Percentiles rank a stretch among this genome's conserved stretches.
These are phyloP conservation scores for Crax fasciolata DNA, from an alignment of 2,797 vertebrate genomes.

Conservation along the genomic window DNA sequence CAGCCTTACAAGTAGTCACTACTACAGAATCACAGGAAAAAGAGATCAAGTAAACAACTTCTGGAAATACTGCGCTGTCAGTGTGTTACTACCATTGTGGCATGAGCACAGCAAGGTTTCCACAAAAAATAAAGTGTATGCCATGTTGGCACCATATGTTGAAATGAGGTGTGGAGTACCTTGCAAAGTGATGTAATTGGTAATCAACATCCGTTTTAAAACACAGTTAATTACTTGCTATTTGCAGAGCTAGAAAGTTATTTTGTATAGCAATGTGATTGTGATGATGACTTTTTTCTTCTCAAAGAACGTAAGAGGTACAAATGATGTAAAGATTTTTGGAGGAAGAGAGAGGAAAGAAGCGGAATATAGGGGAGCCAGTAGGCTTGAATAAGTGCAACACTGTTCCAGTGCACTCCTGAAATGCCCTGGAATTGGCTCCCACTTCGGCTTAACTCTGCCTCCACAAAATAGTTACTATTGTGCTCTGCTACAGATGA, in stretches of 20 bases:
- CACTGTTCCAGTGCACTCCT: background rate
- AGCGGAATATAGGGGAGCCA: background rate
- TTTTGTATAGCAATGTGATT: background rate
- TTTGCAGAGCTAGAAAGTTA: background rate
- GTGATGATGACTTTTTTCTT: background rate
- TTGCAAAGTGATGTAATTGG: background rate
- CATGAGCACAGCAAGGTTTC: background rate
- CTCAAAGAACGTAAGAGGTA: background rate
- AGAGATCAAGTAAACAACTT: background rate
- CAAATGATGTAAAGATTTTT: background rate
- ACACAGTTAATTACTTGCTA: background rate
- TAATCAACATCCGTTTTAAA: background rate
- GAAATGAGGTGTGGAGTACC: background rate
- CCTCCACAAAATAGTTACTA: background rate
- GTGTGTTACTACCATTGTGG: fast-evolving
- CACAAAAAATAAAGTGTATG: background rate
- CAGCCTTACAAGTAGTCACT: background rate
- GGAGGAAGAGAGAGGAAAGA: too few relatives aligned
- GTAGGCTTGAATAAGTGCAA: background rate
- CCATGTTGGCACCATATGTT: background rate
- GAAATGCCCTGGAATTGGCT: background rate
- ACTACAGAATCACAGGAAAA: background rate
- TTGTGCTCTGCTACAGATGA: background rate
- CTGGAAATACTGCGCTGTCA: background rate
- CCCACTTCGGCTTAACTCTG: background rate